Conservation (phyloP, 1,140 invertebrate genomes). For the Drosophila serrata region DNA sequence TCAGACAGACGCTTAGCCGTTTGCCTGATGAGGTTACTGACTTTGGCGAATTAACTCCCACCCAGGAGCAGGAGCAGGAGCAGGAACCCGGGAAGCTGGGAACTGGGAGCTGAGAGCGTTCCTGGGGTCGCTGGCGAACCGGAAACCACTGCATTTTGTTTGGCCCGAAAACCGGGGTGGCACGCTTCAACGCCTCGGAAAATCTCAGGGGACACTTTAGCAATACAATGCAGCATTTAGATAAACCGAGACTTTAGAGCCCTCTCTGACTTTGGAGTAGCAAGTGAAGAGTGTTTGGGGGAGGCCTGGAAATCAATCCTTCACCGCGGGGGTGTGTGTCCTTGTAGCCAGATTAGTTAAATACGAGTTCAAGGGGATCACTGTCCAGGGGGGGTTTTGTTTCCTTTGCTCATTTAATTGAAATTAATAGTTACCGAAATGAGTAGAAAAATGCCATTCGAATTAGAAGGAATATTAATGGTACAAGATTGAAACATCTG, state of each 20-base stretch:
- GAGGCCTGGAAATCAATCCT: slow-evolving; percentile 45
- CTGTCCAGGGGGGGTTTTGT: slow-evolving; percentile 6
- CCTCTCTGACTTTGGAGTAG: slow-evolving; percentile 36
- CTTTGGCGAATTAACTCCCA: slow-evolving; percentile 83
- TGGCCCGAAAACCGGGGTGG: slow-evolving; percentile 65
- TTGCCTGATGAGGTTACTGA: slow-evolving; percentile 84
- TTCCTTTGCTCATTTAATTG: slow-evolving; percentile 24
- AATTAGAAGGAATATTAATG: slow-evolving; percentile 12
- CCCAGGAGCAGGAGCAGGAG: slow-evolving; percentile 20
- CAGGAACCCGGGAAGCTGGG: not conserved
- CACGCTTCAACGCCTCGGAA: slow-evolving; percentile 80
- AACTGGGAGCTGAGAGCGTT: not conserved
- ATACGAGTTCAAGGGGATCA: slow-evolving; percentile 12
- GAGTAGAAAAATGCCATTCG: not conserved
- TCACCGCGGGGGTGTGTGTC: slow-evolving; percentile 23
- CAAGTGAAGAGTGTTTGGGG: not conserved
- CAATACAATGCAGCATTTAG: slow-evolving; percentile 78
- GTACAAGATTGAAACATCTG: slow-evolving; percentile 1
- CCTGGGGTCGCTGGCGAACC: slow-evolving; percentile 69
- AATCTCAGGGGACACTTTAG: slow-evolving; percentile 81
- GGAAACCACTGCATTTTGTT: slow-evolving; percentile 84
- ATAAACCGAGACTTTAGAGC: slow-evolving; percentile 72
- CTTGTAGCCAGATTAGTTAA: slow-evolving; percentile 44
- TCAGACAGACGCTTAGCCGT: slow-evolving; percentile 65
- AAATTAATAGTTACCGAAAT: slow-evolving; percentile 23